Base-by-base conservation (phyloP, 2,113 vertebrate genomes). In the Aplodontia rufa region DNA sequence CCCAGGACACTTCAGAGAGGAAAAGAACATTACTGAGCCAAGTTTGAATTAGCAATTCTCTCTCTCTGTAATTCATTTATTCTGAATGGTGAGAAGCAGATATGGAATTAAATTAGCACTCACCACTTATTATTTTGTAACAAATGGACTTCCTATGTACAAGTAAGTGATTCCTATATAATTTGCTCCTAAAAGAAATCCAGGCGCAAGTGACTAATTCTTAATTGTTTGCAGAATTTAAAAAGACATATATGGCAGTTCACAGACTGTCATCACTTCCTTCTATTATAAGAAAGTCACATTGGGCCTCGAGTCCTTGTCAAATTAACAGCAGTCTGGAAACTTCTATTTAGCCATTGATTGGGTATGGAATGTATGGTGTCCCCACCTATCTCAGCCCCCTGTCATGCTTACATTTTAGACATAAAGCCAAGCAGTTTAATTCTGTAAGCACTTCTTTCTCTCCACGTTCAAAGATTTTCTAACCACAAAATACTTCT, bases 141-240 rank as follows among this genome's bases (percentile, higher is more conserved):
- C 55, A 89, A 90, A 95, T 49, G 22, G 79, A 66, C 80, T 91
- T 94, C 20, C 45, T 91, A 45, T 91, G 20, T 49, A 60, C 26
- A 60, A 96, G n/a, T 62, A 92, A 42, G 75, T 5, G 12, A 88
- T 76, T 91, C 66, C 91, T 95, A 64, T 90, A 90, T 95, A 95
- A 93, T 93, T 95, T 95, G 85, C 71, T 88, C 82, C 91, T 94
- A 55, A 94, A 72, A 90, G 76, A 93, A 88, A 47, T 87, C 53
- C 82, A 76, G 58, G 82, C 79, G 47, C 60, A 95, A 94, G 28
- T 89, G 51, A 86, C 89, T 96, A 91, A 91, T 84, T 96, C 62
- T 90, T 90, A 86, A 58, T 58, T 92, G 71, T 92, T 92, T 79
- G 45, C 66, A 82, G 45, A 76, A 71, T 79, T 84, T 80, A 71